Evolutionary conservation across 1,140 invertebrate species (phyloP), one percentile per base, ranked within the genome.

Genomic region (Phenacoccus solenopsis): DNA sequence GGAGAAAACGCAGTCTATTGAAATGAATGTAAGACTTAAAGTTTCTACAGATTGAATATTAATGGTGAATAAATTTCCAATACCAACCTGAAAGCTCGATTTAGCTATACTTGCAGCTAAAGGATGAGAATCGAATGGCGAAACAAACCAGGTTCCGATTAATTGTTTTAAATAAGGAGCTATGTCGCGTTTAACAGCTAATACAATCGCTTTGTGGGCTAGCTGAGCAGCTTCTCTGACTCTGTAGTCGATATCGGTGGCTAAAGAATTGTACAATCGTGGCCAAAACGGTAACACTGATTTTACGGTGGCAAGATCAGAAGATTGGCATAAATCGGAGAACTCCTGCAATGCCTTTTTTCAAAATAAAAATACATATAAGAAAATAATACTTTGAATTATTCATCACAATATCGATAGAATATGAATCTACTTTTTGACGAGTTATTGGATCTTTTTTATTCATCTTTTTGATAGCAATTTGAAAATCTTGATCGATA

Each of bases 381-480:
- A 69, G 27, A 38, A 38, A 9, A 38, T 38, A 38, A 38, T 38
- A 38, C 10, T 24, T 25, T 22, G 25, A 64, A 5, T 16, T 20
- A 49, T 49, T 16, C 5, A 49, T 9, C 4, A 49, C n/a, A n/a
- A n/a, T 16, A 49, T 49, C 38, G 20, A 32, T 32, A 32, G n/a
- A 38, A n/a, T 38, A 38, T 10, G n/a, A n/a, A n/a, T 10, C 20
- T 68, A 69, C 68, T 81, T 94, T 94, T 38, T 88, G 82, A 78
- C 91, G 93, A 5, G 93, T 96, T 1, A 86, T 87, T 1, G 85
- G 79, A 84, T 95, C 91, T 77, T 90, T 92, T 78, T 96, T 96
- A 25, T 84, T 85, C 79, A 95, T 84, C 79, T 90, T 90, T 70
- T 88, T 87, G 16, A 90, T 77, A 28, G 86, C 81, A 5, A 89